phyloP scores from a whole-genome alignment of 2,113 vertebrate species.

The Pachyramphus minor region DNA sequence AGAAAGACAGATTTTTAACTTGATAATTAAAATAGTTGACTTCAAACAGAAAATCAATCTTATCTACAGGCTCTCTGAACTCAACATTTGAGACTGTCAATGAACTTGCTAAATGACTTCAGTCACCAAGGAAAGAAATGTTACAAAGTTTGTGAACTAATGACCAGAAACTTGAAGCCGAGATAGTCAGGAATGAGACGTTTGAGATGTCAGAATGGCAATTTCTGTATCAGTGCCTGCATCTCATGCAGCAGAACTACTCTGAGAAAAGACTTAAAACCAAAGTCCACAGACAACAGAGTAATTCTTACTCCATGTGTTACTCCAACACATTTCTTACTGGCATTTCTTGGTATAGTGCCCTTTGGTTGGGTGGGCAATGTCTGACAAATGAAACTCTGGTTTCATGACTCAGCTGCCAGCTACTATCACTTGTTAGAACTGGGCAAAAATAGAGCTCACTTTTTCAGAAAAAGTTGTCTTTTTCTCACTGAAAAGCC shows the following conservation, averaged over 20 bases:
- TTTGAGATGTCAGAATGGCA: neutral
- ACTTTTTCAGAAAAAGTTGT: neutral
- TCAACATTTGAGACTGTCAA: neutral
- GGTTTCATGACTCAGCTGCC: neutral
- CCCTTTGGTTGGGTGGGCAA: neutral
- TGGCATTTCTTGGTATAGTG: neutral
- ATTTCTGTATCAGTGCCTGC: neutral
- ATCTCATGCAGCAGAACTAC: neutral
- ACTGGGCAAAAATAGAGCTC: neutral
- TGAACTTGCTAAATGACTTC: neutral
- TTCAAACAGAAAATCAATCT: neutral
- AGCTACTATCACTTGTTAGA: neutral
- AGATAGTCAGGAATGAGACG: neutral
- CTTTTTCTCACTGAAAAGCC: neutral
- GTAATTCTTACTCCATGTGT: neutral
- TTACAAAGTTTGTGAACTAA: neutral
- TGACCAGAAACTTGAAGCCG: neutral
- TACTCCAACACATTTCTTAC: neutral
- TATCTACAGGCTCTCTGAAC: neutral
- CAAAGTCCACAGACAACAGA: neutral
- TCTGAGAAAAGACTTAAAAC: neutral
- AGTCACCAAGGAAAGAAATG: neutral
- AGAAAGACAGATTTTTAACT: neutral
- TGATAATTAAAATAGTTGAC: neutral
- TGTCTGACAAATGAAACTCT: neutral